Conservation (phyloP, 2,888 invertebrate species). For the Synergus japonicus region DNA sequence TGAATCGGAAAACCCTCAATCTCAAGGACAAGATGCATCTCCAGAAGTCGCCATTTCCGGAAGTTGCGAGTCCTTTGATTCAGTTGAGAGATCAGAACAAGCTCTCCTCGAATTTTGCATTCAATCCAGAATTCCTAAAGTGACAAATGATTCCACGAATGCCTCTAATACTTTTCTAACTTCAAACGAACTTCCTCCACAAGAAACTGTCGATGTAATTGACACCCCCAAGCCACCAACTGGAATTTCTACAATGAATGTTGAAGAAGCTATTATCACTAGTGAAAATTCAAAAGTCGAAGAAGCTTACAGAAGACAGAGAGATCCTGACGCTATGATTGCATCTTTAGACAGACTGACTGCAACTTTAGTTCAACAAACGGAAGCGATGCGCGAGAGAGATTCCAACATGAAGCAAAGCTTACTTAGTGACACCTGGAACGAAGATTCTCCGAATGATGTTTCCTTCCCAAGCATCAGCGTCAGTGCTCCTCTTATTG, state of each 20-base stretch:
- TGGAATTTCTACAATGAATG: background rate
- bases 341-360: slow-evolving; percentile 84
- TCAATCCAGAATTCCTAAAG: slow-evolving; percentile 52
- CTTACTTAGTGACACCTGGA: slow-evolving; percentile 85
- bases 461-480: slow-evolving; percentile 90
- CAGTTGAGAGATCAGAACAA: slow-evolving; percentile 71
- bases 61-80: slow-evolving; percentile 71
- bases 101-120: slow-evolving; percentile 68
- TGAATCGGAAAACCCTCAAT: background rate
- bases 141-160: slow-evolving; percentile 42
- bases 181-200: slow-evolving; percentile 45
- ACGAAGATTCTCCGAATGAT: slow-evolving; percentile 89
- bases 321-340: slow-evolving; percentile 84
- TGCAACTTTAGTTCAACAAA: slow-evolving; percentile 83
- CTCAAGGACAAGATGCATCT: slow-evolving; percentile 38
- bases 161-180: slow-evolving; percentile 13
- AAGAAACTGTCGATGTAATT: background rate
- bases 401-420: slow-evolving; percentile 76
- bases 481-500: slow-evolving; percentile 85
- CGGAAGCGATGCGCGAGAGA: slow-evolving; percentile 80
- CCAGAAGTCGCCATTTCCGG: slow-evolving; percentile 55
- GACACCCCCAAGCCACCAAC: background rate
- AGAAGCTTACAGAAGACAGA: slow-evolving; percentile 77
- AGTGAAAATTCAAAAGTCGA: slow-evolving; percentile 56
- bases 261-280: slow-evolving; percentile 3